Percentiles rank a stretch among this genome's conserved stretches.
Evolutionary conservation across 2,113 vertebrate genomes (phyloP).

Genomic region (Cavia aperea): DNA sequence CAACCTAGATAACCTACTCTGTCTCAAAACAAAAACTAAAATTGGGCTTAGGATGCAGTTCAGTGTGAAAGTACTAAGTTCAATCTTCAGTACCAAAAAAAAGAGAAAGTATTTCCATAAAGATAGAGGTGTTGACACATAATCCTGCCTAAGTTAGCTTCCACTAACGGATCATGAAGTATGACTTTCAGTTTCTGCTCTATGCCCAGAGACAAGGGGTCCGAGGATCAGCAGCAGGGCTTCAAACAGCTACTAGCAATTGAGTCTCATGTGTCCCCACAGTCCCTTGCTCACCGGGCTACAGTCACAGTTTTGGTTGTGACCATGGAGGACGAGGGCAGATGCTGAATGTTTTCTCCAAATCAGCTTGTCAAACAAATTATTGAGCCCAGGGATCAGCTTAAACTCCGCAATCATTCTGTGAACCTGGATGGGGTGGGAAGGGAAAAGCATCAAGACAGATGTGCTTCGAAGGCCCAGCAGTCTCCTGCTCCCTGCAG

Average conservation of each 20-base stretch:
- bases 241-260: not conserved
- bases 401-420: slow-evolving; percentile 97
- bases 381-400: slow-evolving; percentile 96
- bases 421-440: slow-evolving; percentile 83
- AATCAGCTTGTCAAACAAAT: slow-evolving; percentile 97
- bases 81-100: not conserved
- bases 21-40: not conserved
- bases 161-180: not conserved
- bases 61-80: not conserved
- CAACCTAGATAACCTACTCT: not conserved
- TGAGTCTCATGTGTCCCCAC: not conserved
- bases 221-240: not conserved
- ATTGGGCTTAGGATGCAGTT: not conserved
- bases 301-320: slow-evolving; percentile 98
- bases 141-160: not conserved
- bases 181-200: not conserved
- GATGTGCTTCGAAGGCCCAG: not conserved
- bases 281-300: slow-evolving; percentile 85
- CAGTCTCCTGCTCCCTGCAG: not conserved
- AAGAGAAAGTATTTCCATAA: not conserved
- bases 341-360: slow-evolving; percentile 95
- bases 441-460: slow-evolving; percentile 39
- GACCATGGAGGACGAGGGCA: slow-evolving; percentile 91
- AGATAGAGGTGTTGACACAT: not conserved
- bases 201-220: not conserved